Percentiles rank a stretch among this genome's conserved stretches.
Evolutionary conservation across 1,140 invertebrate species (phyloP).

Genomic region (Drosophila sulfurigaster): DNA sequence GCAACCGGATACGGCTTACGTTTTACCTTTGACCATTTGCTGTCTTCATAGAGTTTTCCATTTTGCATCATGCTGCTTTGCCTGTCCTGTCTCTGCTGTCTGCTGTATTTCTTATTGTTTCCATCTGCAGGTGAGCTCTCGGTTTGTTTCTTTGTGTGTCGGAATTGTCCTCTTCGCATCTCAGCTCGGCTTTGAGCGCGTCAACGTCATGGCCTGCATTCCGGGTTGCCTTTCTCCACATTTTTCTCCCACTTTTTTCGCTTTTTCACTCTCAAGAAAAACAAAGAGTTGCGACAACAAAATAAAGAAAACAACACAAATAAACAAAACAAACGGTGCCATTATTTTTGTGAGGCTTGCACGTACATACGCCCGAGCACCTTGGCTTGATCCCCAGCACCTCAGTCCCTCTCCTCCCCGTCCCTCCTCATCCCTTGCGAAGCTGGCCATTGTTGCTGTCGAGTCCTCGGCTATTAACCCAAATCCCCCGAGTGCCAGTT

Average conservation of each 20-base stretch:
- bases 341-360: conserved; percentile 65
- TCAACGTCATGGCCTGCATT: conserved; percentile 32
- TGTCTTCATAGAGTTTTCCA: conserved; percentile 32
- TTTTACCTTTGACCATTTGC: conserved; percentile 35
- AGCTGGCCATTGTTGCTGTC: conserved; percentile 38
- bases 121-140: conserved; percentile 50
- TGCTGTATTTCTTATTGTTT: conserved; percentile 31
- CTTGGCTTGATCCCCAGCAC: conserved; percentile 24
- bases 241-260: conserved; percentile 33
- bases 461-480: conserved; percentile 71
- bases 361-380: conserved; percentile 54
- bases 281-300: conserved; percentile 19
- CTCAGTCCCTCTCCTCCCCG: neutral
- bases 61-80: conserved; percentile 29
- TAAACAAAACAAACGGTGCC: conserved; percentile 68
- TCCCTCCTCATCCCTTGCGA: neutral
- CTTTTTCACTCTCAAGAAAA: conserved; percentile 36
- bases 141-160: conserved; percentile 55
- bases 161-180: conserved; percentile 34
- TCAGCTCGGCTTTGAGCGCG: conserved; percentile 6
- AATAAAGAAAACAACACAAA: conserved; percentile 41
- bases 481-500: conserved; percentile 77
- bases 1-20: conserved; percentile 27
- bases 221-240: conserved; percentile 37
- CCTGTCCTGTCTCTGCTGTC: neutral